Conservation (phyloP, 2,888 invertebrate species). For the Drosophila dives region DNA sequence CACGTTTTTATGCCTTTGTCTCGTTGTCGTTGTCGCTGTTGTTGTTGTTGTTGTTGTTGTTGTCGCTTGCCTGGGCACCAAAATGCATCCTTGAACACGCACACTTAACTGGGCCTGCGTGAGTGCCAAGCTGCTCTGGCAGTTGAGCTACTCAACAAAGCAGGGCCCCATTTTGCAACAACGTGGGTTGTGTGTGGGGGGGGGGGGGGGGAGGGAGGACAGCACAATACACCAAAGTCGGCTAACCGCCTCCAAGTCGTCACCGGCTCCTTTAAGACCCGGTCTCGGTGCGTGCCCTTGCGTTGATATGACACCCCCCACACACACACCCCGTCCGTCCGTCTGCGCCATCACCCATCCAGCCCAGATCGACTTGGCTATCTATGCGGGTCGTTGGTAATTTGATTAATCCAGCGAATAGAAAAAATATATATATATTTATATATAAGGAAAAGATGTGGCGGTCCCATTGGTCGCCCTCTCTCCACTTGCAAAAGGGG, state of each 20-base stretch:
- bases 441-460: slow-evolving; percentile 25
- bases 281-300: slow-evolving; percentile 71
- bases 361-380: slow-evolving; percentile 37
- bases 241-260: slow-evolving; percentile 46
- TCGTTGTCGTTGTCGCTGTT: slow-evolving; percentile 42
- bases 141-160: slow-evolving; percentile 61
- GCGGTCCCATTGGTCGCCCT: slow-evolving; percentile 28
- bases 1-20: slow-evolving; percentile 79
- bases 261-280: slow-evolving; percentile 41
- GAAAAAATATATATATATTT: neutral
- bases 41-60: slow-evolving; percentile 20
- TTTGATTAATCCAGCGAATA: slow-evolving; percentile 72
- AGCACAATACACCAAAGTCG: slow-evolving; percentile 38
- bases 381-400: slow-evolving; percentile 72
- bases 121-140: slow-evolving; percentile 70
- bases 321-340: slow-evolving; percentile 4
- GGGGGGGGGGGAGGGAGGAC: slow-evolving; percentile 14
- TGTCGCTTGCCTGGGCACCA: slow-evolving; percentile 76
- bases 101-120: slow-evolving; percentile 81
- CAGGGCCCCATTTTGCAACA: slow-evolving; percentile 3
- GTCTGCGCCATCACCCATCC: neutral
- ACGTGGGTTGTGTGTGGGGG: neutral
- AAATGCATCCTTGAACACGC: slow-evolving; percentile 80
- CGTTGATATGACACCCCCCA: slow-evolving; percentile 62
- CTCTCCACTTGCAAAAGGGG: slow-evolving; percentile 48